Conservation (phyloP, 2,113 vertebrate genomes). For the Azemiops feae region DNA sequence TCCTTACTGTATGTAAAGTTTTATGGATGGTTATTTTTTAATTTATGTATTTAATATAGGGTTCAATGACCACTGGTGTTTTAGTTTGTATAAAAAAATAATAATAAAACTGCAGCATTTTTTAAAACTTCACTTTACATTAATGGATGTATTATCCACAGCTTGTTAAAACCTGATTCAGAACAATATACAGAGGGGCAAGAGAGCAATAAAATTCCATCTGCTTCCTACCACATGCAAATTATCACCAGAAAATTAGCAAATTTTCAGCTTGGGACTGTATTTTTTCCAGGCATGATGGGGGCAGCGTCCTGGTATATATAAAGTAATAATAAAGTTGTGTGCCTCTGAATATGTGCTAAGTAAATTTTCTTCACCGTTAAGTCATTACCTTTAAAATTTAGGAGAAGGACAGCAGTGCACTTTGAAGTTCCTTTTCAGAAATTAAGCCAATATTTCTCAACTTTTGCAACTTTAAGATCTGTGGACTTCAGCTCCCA, state of each 20-base stretch:
- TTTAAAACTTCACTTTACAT: constrained; percentile 29
- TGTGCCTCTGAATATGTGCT: background rate
- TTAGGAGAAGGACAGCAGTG: background rate
- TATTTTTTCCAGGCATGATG: background rate
- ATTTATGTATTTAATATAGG: constrained; percentile 81
- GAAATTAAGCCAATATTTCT: background rate
- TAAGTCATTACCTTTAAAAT: background rate
- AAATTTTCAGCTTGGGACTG: background rate
- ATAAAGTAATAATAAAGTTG: constrained; percentile 4
- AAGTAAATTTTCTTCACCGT: background rate
- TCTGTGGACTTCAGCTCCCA: background rate
- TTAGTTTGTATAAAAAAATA: constrained; percentile 74
- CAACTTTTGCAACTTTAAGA: background rate
- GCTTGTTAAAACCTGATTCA: background rate
- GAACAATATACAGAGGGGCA: background rate
- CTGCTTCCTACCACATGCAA: constrained; percentile 2
- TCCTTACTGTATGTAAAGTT: constrained; percentile 78
- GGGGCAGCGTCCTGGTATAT: background rate
- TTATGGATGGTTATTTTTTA: constrained; percentile 81
- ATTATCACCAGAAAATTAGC: background rate
- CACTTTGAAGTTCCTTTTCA: background rate
- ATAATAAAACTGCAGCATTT: constrained; percentile 73
- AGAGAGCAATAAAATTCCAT: background rate
- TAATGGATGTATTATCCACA: background rate
- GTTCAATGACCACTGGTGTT: constrained; percentile 77